Percentiles rank a stretch among this genome's conserved stretches.
phyloP scores from a whole-genome alignment of 2,888 invertebrate genomes.

The Aporophyla lueneburgensis region DNA sequence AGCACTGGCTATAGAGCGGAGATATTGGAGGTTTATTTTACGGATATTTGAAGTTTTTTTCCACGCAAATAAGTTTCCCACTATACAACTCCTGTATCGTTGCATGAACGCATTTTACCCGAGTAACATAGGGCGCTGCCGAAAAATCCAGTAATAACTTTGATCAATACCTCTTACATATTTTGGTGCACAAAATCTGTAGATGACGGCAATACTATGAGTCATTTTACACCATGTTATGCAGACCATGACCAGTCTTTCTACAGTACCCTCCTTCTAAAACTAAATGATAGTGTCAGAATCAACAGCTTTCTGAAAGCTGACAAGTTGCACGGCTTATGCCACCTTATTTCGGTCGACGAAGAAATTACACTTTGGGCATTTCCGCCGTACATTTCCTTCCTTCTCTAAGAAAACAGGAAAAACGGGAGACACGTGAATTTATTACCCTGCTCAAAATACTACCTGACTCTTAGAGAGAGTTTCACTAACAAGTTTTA shows the following conservation, averaged over 20 bases:
- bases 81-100: background rate
- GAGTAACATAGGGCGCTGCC: background rate
- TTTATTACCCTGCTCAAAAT: conserved; percentile 7
- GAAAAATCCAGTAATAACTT: background rate
- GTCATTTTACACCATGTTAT: background rate
- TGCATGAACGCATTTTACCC: background rate
- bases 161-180: background rate
- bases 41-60: background rate
- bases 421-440: background rate
- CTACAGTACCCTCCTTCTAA: background rate
- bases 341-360: background rate
- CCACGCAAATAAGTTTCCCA: background rate
- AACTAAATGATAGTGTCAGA: background rate
- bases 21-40: background rate
- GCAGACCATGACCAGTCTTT: background rate
- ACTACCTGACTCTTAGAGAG: background rate
- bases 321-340: background rate
- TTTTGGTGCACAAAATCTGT: background rate
- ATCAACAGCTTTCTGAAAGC: background rate
- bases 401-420: background rate
- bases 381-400: background rate
- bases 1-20: too few relatives aligned
- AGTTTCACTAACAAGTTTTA: background rate
- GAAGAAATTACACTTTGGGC: background rate
- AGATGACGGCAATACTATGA: background rate